A percentile compares a stretch with the other conserved stretches of the same genome.
Conservation (phyloP, 2,797 vertebrate species). For the Hypotaenidia philippensis region DNA sequence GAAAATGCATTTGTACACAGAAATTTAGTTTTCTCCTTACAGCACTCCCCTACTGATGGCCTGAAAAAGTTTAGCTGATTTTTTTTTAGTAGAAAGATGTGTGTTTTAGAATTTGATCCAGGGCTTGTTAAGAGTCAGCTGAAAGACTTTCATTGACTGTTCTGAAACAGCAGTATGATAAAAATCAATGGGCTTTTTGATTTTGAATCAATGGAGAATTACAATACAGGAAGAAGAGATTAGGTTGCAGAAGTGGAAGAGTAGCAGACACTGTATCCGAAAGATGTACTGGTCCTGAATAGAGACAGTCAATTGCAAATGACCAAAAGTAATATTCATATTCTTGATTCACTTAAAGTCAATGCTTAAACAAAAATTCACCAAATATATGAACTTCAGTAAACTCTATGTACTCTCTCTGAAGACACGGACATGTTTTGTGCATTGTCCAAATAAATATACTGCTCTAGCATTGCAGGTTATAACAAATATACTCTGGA, state of each 20-base stretch:
- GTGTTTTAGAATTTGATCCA: background rate
- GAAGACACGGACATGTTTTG: background rate
- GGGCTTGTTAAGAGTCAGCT: background rate
- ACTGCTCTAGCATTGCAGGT: background rate
- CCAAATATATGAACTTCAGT: background rate
- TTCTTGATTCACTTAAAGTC: background rate
- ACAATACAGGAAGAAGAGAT: background rate
- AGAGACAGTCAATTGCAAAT: background rate
- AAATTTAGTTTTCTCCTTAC: background rate
- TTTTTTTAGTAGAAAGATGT: background rate
- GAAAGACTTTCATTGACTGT: background rate
- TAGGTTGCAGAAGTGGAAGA: background rate
- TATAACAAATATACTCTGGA: background rate
- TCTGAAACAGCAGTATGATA: constrained; percentile 2
- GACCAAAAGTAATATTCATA: background rate
- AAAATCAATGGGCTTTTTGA: constrained; percentile 36
- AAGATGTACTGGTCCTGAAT: background rate
- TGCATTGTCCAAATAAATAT: background rate
- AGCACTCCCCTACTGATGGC: background rate
- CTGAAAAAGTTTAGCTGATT: background rate
- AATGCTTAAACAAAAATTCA: background rate
- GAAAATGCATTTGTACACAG: background rate
- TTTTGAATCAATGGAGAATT: constrained; percentile 44
- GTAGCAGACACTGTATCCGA: background rate
- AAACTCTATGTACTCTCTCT: background rate